These are phyloP conservation scores for Vipera latastei DNA, from an alignment of 2,797 vertebrate species.

Conservation along the genomic window DNA sequence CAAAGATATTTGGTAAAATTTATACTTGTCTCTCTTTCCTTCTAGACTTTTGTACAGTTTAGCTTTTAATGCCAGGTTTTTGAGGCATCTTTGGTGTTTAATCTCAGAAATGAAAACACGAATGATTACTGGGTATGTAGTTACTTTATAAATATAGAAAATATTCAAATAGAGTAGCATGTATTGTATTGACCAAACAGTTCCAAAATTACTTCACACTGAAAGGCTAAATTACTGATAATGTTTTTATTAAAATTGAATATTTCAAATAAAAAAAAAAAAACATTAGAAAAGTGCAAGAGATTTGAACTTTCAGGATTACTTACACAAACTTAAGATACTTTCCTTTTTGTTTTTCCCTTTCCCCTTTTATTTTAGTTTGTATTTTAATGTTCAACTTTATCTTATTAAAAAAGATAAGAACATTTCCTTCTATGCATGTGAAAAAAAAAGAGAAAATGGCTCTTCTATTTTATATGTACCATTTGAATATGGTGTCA, in stretches of 20 bases:
- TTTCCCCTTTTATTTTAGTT: neutral
- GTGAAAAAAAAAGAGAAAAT: neutral
- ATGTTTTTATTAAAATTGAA: neutral
- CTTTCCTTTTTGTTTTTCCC: neutral
- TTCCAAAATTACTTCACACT: neutral
- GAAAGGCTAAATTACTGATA: neutral
- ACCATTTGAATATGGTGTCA: neutral
- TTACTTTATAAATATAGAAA: neutral
- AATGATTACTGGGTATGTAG: conserved; percentile 96
- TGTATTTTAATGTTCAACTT: neutral
- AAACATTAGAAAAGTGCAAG: neutral
- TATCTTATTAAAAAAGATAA: neutral
- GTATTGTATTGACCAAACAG: neutral
- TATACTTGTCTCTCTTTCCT: conserved; percentile 23
- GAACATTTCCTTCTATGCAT: neutral
- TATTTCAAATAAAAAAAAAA: neutral
- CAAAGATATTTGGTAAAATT: neutral
- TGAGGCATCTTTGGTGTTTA: conserved; percentile 94
- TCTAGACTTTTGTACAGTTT: conserved; percentile 95
- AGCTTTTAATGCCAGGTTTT: conserved; percentile 95
- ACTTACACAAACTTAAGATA: neutral
- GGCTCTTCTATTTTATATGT: neutral
- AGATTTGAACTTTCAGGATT: neutral
- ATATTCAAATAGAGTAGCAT: neutral
- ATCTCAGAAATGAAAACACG: conserved; percentile 96